A percentile compares a stretch with the other conserved stretches of the same genome.
Evolutionary conservation across 2,888 invertebrate genomes (phyloP).

Genomic region (Hypomecis punctinalis): DNA sequence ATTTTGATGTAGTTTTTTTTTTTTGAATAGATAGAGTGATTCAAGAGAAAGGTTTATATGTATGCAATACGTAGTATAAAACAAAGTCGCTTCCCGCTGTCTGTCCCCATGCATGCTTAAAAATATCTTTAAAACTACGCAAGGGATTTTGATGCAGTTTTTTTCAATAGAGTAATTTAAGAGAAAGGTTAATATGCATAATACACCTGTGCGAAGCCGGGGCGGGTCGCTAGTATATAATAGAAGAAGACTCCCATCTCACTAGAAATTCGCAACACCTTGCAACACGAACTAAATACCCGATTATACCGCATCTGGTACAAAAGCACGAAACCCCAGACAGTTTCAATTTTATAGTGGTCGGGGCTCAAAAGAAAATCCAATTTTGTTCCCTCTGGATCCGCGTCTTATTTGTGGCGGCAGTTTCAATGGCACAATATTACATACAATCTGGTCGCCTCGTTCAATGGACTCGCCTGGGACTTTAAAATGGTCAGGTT

Average conservation of each 20-base stretch:
- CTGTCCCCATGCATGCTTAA: too few relatives aligned
- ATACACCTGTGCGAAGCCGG: too few relatives aligned
- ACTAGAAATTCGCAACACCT: slow-evolving; percentile 18
- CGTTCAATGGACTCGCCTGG: slow-evolving; percentile 47
- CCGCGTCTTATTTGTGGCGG: slow-evolving; percentile 63
- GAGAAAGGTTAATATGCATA: too few relatives aligned
- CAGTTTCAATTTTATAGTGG: slow-evolving; percentile 55
- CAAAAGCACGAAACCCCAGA: slow-evolving; percentile 26
- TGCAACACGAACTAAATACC: slow-evolving; percentile 23
- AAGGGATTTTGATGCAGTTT: too few relatives aligned
- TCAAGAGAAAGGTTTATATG: too few relatives aligned
- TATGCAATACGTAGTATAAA: too few relatives aligned
- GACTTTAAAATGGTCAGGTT: slow-evolving; percentile 33
- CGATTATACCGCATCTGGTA: slow-evolving; percentile 32
- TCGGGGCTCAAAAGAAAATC: slow-evolving; percentile 59
- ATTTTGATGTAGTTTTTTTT: too few relatives aligned
- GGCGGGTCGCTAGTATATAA: too few relatives aligned
- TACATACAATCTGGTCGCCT: slow-evolving; percentile 54
- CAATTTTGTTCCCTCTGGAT: slow-evolving; percentile 59
- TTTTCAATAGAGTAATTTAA: too few relatives aligned
- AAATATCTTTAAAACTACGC: too few relatives aligned
- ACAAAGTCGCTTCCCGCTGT: too few relatives aligned
- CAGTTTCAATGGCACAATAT: slow-evolving; percentile 63
- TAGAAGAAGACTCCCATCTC: neutral
- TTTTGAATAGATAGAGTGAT: too few relatives aligned